Base-by-base conservation (phyloP, 2,888 invertebrate genomes). In the Tyria jacobaeae region DNA sequence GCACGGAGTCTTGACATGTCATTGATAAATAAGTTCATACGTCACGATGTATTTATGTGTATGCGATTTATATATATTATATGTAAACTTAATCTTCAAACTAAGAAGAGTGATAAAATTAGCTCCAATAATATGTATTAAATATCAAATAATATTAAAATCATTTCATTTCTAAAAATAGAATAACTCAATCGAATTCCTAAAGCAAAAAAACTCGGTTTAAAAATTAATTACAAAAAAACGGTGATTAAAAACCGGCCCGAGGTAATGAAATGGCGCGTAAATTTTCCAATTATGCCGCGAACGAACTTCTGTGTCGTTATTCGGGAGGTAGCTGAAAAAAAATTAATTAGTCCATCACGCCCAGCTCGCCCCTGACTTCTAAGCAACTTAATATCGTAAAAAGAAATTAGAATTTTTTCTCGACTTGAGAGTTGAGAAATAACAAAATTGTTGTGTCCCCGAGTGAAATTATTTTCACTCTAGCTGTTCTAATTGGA, bases 291-390 rank as follows among this genome's bases (percentile, higher is more conserved):
- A 89, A 90, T 91, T 90, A 88, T 84, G 86, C 86, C 89, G 84
- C 87, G 85, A 86, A 83, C 83, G 82, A 81, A 78, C 84, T 80
- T 82, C 79, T 76, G 58, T 34, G 61, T 61, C 60, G 70, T 66
- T 66, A 67, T 84, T 82, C 76, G 82, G 75, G 78, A 74, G 79
- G 76, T 78, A 76, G 82, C 84, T 83, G 84, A 85, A 85, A 86
- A 91, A 90, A 91, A 91, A 88, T 89, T 91, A 91, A 91, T 92
- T 91, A 90, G 84, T 77, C 80, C 78, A 84, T 84, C 81, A 82
- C 85, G 81, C 85, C 82, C 81, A 83, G 57, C 83, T 85, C 78
- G 4, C 69, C 75, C 79, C 77, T 72, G 65, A 68, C 65, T 72
- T 76, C 66, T 63, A 75, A 79, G 72, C 67, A 69, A 73, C 69